Evolutionary conservation across 2,888 invertebrate species (phyloP).

Genomic region (Ornithoptera priamus): DNA sequence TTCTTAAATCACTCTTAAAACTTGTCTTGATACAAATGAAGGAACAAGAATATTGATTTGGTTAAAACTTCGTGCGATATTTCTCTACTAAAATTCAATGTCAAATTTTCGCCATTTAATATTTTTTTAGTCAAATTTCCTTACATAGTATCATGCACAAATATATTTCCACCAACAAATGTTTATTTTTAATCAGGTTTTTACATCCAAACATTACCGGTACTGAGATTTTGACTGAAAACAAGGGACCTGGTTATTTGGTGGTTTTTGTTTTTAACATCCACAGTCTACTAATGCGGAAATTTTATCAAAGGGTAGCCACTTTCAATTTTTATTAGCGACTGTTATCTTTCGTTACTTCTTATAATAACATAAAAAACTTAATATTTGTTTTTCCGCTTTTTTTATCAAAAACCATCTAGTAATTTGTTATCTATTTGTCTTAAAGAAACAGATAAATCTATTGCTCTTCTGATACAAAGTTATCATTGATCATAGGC

Average conservation of each 20-base stretch:
- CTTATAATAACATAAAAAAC: background rate
- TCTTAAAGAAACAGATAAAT: background rate
- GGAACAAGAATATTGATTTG: background rate
- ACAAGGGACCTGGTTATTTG: background rate
- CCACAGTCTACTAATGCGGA: constrained; percentile 1
- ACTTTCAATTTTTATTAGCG: constrained; percentile 1
- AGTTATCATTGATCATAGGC: background rate
- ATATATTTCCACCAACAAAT: no score
- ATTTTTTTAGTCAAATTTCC: background rate
- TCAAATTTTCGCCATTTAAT: background rate
- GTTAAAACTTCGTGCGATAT: background rate
- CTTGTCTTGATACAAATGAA: background rate
- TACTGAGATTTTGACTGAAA: background rate
- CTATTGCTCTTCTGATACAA: background rate
- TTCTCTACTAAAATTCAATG: background rate
- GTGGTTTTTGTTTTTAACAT: background rate
- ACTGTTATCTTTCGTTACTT: background rate
- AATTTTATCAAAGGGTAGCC: constrained; percentile 10
- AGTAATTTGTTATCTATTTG: background rate
- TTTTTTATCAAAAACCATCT: background rate
- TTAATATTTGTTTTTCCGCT: background rate
- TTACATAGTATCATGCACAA: background rate
- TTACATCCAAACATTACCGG: background rate
- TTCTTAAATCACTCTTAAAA: no score
- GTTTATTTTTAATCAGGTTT: no score